Conservation (phyloP, 2,113 vertebrate genomes). For the Pithys albifrons region DNA sequence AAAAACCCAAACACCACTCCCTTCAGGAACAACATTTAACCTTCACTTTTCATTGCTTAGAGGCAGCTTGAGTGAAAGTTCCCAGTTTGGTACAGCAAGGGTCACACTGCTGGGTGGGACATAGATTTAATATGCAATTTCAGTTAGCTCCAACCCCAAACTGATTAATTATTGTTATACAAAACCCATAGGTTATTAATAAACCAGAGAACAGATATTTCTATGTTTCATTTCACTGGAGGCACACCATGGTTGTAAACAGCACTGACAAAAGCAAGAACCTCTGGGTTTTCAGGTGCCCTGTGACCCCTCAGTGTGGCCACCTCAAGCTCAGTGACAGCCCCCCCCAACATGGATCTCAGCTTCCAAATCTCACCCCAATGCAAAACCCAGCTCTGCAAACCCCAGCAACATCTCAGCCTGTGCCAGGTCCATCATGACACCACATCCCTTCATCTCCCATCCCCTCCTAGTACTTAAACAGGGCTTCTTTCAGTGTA, state of each 20-base stretch:
- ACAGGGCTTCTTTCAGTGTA: neutral
- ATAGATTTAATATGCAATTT: neutral
- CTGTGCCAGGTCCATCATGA: neutral
- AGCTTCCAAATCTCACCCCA: neutral
- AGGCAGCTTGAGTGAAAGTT: neutral
- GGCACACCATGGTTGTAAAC: rapidly evolving
- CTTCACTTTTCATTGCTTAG: neutral
- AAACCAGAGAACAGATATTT: neutral
- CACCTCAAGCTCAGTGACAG: neutral
- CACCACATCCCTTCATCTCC: neutral
- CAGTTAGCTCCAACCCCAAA: neutral
- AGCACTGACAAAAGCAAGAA: neutral
- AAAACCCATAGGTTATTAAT: neutral
- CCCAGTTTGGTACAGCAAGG: neutral
- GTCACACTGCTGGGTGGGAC: rapidly evolving
- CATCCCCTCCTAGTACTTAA: neutral
- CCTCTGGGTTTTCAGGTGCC: neutral
- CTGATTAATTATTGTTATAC: neutral
- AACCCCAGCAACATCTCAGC: neutral
- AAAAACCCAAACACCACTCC: neutral
- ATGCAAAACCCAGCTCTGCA: neutral
- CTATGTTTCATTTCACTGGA: neutral
- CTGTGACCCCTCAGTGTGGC: neutral
- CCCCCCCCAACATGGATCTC: neutral
- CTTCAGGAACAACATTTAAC: neutral